Base-by-base conservation (phyloP, 92 coral and sea anemone species). In the Phymanthus crucifer region DNA sequence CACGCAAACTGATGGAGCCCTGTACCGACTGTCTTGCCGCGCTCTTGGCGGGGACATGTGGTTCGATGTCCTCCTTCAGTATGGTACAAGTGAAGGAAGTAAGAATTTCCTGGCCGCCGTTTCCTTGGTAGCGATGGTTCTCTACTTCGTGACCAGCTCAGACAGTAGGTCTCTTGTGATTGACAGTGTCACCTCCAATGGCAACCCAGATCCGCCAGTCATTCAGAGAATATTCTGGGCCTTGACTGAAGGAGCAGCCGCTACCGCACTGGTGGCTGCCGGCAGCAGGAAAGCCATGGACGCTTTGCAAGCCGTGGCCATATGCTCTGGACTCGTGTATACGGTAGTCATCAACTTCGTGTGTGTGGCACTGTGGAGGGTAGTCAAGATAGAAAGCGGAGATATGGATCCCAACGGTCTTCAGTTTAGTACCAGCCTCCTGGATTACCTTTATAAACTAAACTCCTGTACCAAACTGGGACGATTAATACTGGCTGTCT, bases 121-220 rank as follows among this genome's bases (percentile, higher is more conserved):
- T 48, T 93, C 98, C 40, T 71, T 93, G 48, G 87, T 79, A 16
- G 85, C 91, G 40, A 83, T 93, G 67, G 45, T 87, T 37, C 83
- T 94, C 32, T 94, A 94, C 87, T 94, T 94, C 65, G 98, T 94
- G 72, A 94, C 98, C 33, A 94, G 98, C 66, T 94, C 98, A 29
- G 98, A 94, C 80, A 94, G 98, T 70, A 93, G 98, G 27, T 94
- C 98, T 56, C 85, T 91, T 43, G 86, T 93, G 73, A 93, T 93
- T 71, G 98, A 93, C 89, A 83, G 89, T 77, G 78, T 93, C 33
- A 88, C 98, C 33, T 92, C 98, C 76, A 93, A 93, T 74, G 98
- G 98, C 4, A 90, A 87, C 26, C 93, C 95, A 38, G 93, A 93
- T 29, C 95, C 98, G 4, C 98, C 98, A 1, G 67, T 91, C 27